phyloP scores from a whole-genome alignment of 2,797 vertebrate species.

The Vipera ursinii region DNA sequence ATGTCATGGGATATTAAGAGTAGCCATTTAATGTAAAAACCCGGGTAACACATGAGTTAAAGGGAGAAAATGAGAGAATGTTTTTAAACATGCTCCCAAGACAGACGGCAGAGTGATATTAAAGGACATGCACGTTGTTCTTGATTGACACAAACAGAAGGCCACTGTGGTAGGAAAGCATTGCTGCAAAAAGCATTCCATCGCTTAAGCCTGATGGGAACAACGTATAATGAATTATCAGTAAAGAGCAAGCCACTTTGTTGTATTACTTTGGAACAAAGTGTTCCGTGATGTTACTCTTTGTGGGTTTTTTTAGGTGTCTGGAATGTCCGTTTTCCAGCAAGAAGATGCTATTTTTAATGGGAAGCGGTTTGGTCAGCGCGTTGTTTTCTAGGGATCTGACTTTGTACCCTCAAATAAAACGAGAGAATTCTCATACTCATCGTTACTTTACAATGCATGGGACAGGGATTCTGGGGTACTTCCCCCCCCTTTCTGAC shows the following conservation, averaged over 20 bases:
- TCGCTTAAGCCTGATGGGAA: slow-evolving; percentile 61
- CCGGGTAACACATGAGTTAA: slow-evolving; percentile 82
- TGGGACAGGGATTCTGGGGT: background rate
- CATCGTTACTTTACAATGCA: background rate
- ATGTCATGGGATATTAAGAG: slow-evolving; percentile 79
- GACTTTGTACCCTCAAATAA: background rate
- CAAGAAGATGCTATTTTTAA: slow-evolving; percentile 54
- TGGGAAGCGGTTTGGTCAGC: background rate
- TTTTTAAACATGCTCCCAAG: slow-evolving; percentile 81
- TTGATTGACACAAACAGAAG: slow-evolving; percentile 70
- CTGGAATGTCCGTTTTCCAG: slow-evolving; percentile 61
- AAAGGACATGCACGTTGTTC: slow-evolving; percentile 66
- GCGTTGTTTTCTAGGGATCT: background rate
- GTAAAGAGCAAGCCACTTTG: slow-evolving; percentile 71
- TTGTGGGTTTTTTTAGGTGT: slow-evolving; percentile 68
- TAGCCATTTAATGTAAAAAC: slow-evolving; percentile 83
- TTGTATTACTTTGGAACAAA: slow-evolving; percentile 72
- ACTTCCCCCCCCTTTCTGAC: background rate
- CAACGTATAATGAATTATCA: slow-evolving; percentile 79
- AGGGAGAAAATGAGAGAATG: slow-evolving; percentile 80
- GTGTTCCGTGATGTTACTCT: slow-evolving; percentile 73
- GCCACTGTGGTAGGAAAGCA: slow-evolving; percentile 75
- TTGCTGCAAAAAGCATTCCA: slow-evolving; percentile 75
- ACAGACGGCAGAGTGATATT: slow-evolving; percentile 76
- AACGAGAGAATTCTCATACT: background rate